Percentiles rank a stretch among this genome's conserved stretches.
These are phyloP conservation scores for Pygocentrus nattereri DNA, from an alignment of 2,797 vertebrate genomes.

Conservation along the genomic window DNA sequence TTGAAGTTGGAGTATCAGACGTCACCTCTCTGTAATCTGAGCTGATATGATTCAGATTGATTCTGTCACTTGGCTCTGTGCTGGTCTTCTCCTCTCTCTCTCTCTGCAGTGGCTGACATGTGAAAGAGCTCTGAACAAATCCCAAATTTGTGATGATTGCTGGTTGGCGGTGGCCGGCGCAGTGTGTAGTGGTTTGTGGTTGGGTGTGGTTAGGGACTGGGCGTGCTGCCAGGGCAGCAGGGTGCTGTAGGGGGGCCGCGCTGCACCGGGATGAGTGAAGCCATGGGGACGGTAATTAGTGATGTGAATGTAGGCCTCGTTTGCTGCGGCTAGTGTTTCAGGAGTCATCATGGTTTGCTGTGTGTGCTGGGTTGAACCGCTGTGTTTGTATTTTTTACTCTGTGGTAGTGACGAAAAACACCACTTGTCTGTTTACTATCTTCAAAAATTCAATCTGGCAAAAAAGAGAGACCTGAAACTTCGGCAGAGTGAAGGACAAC, in stretches of 20 bases:
- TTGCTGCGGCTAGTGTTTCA: background rate
- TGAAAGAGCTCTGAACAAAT: constrained; percentile 43
- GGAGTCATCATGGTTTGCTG: background rate
- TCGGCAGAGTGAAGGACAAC: too few species aligned
- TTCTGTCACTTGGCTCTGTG: background rate
- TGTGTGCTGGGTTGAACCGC: constrained; percentile 15
- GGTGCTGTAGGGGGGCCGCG: constrained; percentile 7
- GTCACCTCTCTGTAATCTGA: constrained; percentile 24
- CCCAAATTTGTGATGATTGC: constrained; percentile 54
- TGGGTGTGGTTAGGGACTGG: constrained; percentile 45
- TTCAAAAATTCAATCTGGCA: too few species aligned
- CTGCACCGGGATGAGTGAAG: constrained; percentile 16
- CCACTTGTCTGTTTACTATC: too few species aligned
- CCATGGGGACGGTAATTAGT: constrained; percentile 34
- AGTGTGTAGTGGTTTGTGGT: constrained; percentile 56
- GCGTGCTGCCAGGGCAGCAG: constrained; percentile 29
- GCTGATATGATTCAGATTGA: constrained; percentile 6
- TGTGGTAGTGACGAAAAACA: background rate
- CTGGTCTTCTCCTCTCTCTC: constrained; percentile 14
- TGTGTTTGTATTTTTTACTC: constrained; percentile 4
- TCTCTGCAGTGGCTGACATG: constrained; percentile 40
- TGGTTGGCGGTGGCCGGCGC: constrained; percentile 41
- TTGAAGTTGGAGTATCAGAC: background rate
- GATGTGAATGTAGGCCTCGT: constrained; percentile 2
- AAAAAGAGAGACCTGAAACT: too few species aligned